Evolutionary conservation across 2,797 vertebrate species (phyloP).

Genomic region (Pipistrellus pipistrellus): DNA sequence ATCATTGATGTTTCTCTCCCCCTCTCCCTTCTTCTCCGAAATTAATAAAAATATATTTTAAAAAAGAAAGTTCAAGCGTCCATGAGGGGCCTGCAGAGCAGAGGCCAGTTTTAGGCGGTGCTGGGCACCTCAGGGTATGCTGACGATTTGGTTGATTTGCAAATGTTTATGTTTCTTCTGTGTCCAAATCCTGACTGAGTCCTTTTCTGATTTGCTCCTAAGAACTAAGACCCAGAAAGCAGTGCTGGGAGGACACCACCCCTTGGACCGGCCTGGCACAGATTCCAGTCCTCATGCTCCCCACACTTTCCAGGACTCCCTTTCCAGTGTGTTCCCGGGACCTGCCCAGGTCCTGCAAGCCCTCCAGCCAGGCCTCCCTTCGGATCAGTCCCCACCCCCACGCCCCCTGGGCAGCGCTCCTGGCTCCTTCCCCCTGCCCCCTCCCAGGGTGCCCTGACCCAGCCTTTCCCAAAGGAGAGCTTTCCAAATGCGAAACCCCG

Average conservation of each 20-base stretch:
- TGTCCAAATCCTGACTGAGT: neutral
- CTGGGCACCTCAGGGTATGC: neutral
- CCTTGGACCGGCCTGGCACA: neutral
- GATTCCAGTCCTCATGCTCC: neutral
- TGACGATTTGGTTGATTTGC: neutral
- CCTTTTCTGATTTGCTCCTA: neutral
- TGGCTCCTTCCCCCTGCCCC: neutral
- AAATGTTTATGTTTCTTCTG: neutral
- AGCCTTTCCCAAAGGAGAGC: neutral
- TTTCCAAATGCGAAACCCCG: conserved; percentile 7
- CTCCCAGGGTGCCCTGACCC: neutral
- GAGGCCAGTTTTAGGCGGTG: neutral
- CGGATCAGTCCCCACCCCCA: no score
- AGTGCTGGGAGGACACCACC: neutral
- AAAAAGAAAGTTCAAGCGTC: neutral
- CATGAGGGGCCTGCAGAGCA: neutral
- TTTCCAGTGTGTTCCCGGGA: neutral
- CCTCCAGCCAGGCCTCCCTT: neutral
- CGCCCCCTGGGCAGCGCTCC: neutral
- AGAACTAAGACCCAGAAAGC: neutral
- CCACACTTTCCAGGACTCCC: neutral
- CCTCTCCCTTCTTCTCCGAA: no score
- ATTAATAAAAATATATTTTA: no score
- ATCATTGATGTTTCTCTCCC: no score
- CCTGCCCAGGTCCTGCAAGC: neutral